A percentile compares a stretch with the other conserved stretches of the same genome.
Conservation (phyloP, 2,797 vertebrate genomes). For the Hafferia zeledoni region DNA sequence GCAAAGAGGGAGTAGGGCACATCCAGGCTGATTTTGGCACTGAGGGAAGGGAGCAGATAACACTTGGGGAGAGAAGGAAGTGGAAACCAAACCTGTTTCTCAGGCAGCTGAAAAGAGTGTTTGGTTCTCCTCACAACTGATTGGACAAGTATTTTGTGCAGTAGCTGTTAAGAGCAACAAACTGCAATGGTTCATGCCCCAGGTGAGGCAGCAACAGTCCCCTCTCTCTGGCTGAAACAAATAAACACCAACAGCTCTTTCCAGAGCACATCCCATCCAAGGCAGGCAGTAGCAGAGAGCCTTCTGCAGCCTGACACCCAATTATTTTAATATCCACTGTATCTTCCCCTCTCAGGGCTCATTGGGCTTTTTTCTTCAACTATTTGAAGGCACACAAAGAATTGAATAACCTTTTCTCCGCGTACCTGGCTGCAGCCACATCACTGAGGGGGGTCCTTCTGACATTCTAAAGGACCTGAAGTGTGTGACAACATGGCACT, state of each 20-base stretch:
- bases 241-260: not conserved
- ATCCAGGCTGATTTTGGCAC: not conserved
- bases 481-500: conserved; percentile 39
- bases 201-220: not conserved
- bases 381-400: conserved; percentile 26
- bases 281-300: not conserved
- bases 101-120: not conserved
- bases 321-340: conserved; percentile 10
- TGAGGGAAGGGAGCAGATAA: not conserved
- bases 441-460: conserved; percentile 20
- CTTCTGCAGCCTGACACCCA: not conserved
- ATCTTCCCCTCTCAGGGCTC: not conserved
- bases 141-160: not conserved
- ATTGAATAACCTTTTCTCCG: not conserved
- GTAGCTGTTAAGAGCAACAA: not conserved
- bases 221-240: not conserved
- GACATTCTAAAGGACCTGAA: conserved; percentile 24
- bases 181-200: not conserved
- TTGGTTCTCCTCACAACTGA: not conserved
- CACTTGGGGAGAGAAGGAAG: not conserved
- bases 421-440: conserved; percentile 2
- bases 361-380: not conserved
- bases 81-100: not conserved
- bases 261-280: not conserved
- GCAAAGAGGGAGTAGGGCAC: not conserved